These are phyloP conservation scores for Palythoa heliodiscus DNA, from an alignment of 92 coral and sea anemone species.

Conservation along the genomic window DNA sequence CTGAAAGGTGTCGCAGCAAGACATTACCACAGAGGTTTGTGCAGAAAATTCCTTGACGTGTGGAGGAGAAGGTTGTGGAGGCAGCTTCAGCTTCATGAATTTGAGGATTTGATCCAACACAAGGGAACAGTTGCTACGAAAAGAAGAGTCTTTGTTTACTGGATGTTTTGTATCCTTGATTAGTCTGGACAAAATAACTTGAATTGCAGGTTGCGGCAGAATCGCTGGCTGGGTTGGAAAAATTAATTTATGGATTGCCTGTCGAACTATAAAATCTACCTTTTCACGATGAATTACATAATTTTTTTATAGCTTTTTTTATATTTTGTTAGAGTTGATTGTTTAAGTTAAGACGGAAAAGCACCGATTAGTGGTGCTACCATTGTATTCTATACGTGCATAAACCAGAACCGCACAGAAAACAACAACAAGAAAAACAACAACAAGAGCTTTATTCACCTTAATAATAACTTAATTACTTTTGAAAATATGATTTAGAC, in stretches of 20 bases:
- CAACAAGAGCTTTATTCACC: no score
- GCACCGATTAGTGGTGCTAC: no score
- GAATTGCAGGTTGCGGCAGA: background rate
- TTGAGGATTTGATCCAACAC: constrained; percentile 74
- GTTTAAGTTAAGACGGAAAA: no score
- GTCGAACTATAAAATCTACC: background rate
- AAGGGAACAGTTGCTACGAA: constrained; percentile 72
- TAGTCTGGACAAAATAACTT: background rate
- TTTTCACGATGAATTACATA: no score
- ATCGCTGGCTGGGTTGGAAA: background rate
- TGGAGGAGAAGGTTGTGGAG: constrained; percentile 80
- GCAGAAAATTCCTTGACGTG: constrained; percentile 43
- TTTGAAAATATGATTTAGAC: no score
- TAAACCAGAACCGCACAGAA: no score
- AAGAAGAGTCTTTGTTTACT: constrained; percentile 76
- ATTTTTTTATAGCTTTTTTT: no score
- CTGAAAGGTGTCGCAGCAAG: constrained; percentile 65
- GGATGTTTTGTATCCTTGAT: constrained; percentile 91
- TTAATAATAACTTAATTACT: no score
- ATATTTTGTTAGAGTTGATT: no score
- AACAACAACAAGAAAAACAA: no score
- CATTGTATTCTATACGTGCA: no score
- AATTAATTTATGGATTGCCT: background rate
- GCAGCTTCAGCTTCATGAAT: constrained; percentile 67
- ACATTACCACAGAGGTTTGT: constrained; percentile 36